These are phyloP conservation scores for Hemitrygon akajei DNA, from an alignment of 2,797 vertebrate species.

Conservation along the genomic window DNA sequence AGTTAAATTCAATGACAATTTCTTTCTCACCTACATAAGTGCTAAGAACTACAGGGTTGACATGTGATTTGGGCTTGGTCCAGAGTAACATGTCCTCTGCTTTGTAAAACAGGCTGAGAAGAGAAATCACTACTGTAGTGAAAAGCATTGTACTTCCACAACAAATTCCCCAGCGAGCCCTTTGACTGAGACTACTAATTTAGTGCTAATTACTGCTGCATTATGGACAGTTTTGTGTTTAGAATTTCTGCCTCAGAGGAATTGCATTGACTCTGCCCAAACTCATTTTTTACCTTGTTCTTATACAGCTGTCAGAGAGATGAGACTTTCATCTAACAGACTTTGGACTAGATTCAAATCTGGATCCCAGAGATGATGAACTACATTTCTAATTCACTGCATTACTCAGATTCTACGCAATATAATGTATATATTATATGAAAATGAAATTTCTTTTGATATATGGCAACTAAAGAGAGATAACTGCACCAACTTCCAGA, in stretches of 20 bases:
- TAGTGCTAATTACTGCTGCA: slow-evolving; percentile 31
- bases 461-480: neutral
- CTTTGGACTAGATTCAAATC: slow-evolving; percentile 22
- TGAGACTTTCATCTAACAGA: neutral
- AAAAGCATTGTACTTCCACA: neutral
- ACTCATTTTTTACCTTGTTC: neutral
- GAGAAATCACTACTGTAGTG: neutral
- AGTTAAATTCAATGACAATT: neutral
- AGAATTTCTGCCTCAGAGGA: neutral
- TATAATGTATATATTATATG: neutral
- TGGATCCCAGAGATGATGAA: neutral
- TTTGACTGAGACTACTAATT: slow-evolving; percentile 22
- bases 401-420: neutral
- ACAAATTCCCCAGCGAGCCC: neutral
- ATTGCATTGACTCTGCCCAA: slow-evolving; percentile 17
- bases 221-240: slow-evolving; percentile 26
- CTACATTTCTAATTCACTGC: neutral
- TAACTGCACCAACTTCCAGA: neutral
- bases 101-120: too few species aligned
- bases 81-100: neutral
- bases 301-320: slow-evolving; percentile 10
- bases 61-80: neutral
- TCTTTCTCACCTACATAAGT: neutral
- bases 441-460: neutral
- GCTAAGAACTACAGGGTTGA: too few species aligned